Evolutionary conservation across 1,140 invertebrate genomes (phyloP).

Genomic region (Amyelois transitella): DNA sequence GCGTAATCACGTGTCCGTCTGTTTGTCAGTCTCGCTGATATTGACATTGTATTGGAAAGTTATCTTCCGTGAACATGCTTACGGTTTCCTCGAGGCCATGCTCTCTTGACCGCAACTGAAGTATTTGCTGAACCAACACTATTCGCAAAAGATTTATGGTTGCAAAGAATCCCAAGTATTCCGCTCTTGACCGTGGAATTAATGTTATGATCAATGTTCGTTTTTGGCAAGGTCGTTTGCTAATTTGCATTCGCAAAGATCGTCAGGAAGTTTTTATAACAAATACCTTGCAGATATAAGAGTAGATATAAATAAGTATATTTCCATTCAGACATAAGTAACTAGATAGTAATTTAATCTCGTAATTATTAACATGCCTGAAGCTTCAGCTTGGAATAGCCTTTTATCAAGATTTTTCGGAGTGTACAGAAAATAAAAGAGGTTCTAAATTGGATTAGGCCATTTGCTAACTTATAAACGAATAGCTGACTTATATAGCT

Average conservation of each 20-base stretch:
- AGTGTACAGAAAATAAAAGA: too few species aligned
- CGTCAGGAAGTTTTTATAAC: background rate
- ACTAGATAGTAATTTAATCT: too few species aligned
- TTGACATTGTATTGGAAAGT: constrained; percentile 65
- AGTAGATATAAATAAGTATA: background rate
- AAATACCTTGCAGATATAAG: background rate
- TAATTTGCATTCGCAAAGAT: background rate
- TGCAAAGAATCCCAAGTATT: background rate
- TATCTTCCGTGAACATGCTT: constrained; percentile 38
- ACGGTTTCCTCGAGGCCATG: background rate
- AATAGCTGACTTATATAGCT: too few species aligned
- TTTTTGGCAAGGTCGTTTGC: background rate
- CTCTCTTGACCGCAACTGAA: constrained; percentile 26
- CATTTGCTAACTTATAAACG: too few species aligned
- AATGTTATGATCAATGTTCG: background rate
- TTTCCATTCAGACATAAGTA: too few species aligned
- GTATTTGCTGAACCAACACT: constrained; percentile 8
- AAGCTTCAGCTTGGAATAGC: too few species aligned
- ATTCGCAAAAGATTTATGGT: background rate
- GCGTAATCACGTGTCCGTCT: constrained; percentile 8
- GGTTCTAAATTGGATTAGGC: too few species aligned
- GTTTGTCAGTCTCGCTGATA: constrained; percentile 26
- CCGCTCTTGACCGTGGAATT: background rate
- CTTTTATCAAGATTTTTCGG: too few species aligned
- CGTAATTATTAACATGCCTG: too few species aligned